Evolutionary conservation across 2,113 vertebrate genomes (phyloP), one percentile per base, ranked within the genome.

Genomic region (Macroglossus sobrinus): DNA sequence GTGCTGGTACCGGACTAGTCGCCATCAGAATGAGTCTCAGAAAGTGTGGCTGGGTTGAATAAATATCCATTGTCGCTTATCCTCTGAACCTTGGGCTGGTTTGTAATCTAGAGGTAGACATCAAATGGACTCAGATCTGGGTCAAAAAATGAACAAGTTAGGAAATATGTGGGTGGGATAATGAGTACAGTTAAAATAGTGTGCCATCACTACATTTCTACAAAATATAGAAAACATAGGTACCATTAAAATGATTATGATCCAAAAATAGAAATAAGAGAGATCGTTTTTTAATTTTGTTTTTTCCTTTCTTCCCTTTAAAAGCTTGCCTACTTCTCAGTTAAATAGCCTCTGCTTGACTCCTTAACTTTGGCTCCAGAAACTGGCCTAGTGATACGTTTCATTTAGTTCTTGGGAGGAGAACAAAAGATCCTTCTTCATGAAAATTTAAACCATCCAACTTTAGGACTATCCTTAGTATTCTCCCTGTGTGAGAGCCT

Each of bases 381-480:
- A 71, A 5, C 72, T 92, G 84, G 91, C 24, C n/a, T 61, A 86
- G 61, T 64, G 53, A 93, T 45, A 79, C 1, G 0, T 81, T 96
- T 89, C 85, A 30, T 81, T 93, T 93, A 72, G 59, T 89, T 89
- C 68, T 63, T 74, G 22, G 35, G 63, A 92, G 40, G 18, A 86
- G n/a, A 92, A 72, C 47, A 63, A 95, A 93, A 87, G 84, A 15
- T 92, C 50, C 40, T 93, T 95, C 66, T 90, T 92, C 9, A 28
- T 74, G 64, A 86, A 96, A 90, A 78, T 64, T 88, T 43, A 28
- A 76, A 30, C 28, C 15, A 33, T 74, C 43, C 68, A 57, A 35
- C 53, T 63, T 78, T 28, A 35, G 87, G 33, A 26, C 30, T 82
- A 15, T 43, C 30, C n/a, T 92, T 75, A 50, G n/a, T 71, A 16